Base-by-base conservation (phyloP, 1,140 invertebrate species). In the Aphelenchoides fujianensis region DNA sequence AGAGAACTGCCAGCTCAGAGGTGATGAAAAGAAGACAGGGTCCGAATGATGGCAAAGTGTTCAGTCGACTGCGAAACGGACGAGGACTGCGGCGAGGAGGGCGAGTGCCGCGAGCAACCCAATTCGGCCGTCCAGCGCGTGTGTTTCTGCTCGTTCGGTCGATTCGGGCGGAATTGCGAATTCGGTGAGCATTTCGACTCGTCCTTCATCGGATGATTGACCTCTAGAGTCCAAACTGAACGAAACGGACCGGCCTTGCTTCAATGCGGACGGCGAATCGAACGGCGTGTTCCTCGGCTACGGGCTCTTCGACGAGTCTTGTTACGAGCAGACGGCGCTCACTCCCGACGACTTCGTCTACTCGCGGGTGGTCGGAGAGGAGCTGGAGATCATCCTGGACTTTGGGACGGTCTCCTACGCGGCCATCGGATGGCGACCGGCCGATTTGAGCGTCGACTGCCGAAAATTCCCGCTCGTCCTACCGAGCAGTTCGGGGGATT, bases 231-330 rank as follows among this genome's bases (percentile, higher is more conserved):
- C n/a, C n/a, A n/a, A n/a, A n/a, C n/a, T 66, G 36, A 66, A 35
- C 36, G 53, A 55, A 19, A 37, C 31, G 31, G 16, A 31, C 19
- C 36, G 53, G 37, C 9, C 19, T 0, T 66, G 63, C 34, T 66
- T 66, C 63, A 66, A 66, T 66, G 31, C n/a, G 2, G 32, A 31
- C n/a, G 63, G n/a, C n/a, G n/a, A n/a, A n/a, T n/a, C n/a, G n/a
- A n/a, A n/a, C n/a, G n/a, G n/a, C n/a, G n/a, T n/a, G n/a, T n/a
- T n/a, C 32, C 23, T 66, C 16, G 53, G 63, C 31, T 66, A 66
- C 53, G 63, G 63, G 32, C 31, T 66, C 12, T 66, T 66, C 32
- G 36, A 66, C 3, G 1, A 66, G n/a, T 12, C 9, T 36, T 66
- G 63, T 66, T 66, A 66, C 53, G 31, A 34, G n/a, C 63, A 66